Evolutionary conservation across 2,797 vertebrate genomes (phyloP).

Genomic region (Ambastaia sidthimunki): DNA sequence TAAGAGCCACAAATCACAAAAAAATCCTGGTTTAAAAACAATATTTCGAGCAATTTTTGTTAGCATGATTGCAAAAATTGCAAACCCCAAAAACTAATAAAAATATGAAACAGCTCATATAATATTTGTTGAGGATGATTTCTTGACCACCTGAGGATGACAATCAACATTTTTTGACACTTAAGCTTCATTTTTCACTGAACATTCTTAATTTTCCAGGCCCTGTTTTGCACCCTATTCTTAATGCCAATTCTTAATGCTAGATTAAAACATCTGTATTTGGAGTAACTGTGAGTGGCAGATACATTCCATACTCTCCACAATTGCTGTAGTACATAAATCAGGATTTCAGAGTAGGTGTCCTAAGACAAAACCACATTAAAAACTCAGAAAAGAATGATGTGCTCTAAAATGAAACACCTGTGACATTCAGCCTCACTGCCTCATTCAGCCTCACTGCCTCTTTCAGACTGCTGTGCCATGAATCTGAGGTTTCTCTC

Average conservation of each 20-base stretch:
- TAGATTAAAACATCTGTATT: background rate
- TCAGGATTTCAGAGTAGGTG: slow-evolving; percentile 1
- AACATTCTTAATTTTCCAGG: no score
- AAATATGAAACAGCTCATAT: no score
- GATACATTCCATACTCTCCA: background rate
- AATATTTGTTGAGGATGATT: no score
- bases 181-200: no score
- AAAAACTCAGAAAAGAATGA: background rate
- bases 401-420: slow-evolving; percentile 18
- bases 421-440: background rate
- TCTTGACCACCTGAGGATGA: no score
- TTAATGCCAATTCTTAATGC: background rate
- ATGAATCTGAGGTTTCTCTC: background rate
- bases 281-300: background rate
- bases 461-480: background rate
- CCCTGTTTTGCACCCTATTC: no score
- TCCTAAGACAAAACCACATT: background rate
- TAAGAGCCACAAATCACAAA: no score
- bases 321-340: background rate
- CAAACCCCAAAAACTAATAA: no score
- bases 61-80: no score
- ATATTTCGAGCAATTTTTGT: no score
- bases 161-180: no score
- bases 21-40: no score
- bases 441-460: background rate